phyloP scores from a whole-genome alignment of 1,140 invertebrate species.

The Bathynomus jamesi region DNA sequence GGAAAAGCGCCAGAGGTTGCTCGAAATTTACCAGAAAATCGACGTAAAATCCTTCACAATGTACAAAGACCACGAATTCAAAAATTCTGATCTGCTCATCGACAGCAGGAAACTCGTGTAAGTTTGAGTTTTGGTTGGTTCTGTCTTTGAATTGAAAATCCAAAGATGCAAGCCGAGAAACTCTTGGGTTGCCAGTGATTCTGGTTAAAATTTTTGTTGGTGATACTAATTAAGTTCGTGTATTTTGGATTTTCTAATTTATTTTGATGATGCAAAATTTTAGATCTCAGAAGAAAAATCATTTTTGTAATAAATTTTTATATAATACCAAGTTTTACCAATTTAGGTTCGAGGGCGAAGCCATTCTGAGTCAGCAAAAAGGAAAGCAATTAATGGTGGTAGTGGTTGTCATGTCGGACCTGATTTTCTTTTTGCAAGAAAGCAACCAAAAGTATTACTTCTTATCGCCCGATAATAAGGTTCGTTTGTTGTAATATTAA shows the following conservation, averaged over 20 bases:
- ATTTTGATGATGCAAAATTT: no score
- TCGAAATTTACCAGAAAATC: slow-evolving; percentile 86
- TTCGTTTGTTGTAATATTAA: no score
- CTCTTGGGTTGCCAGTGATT: no score
- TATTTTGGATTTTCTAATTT: no score
- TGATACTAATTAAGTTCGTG: no score
- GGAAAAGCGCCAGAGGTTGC: slow-evolving; percentile 74
- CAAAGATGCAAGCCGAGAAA: no score
- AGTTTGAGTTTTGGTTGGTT: no score
- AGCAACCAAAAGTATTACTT: slow-evolving; percentile 61
- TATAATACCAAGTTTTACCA: no score
- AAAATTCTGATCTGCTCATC: slow-evolving; percentile 81
- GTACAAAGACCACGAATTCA: slow-evolving; percentile 77
- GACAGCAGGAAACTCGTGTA: slow-evolving; percentile 68
- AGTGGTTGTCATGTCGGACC: slow-evolving; percentile 81
- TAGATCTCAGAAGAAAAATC: no score
- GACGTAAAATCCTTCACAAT: slow-evolving; percentile 83
- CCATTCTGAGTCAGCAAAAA: slow-evolving; percentile 71
- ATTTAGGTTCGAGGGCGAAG: slow-evolving; percentile 75
- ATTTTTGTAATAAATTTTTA: no score
- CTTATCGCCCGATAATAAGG: slow-evolving; percentile 49
- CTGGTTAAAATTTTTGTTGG: no score
- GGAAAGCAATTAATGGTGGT: slow-evolving; percentile 73
- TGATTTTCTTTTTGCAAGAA: slow-evolving; percentile 83
- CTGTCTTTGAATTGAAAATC: no score